Evolutionary conservation across 2,113 vertebrate genomes (phyloP).

Genomic region (Tachysurus vachellii): DNA sequence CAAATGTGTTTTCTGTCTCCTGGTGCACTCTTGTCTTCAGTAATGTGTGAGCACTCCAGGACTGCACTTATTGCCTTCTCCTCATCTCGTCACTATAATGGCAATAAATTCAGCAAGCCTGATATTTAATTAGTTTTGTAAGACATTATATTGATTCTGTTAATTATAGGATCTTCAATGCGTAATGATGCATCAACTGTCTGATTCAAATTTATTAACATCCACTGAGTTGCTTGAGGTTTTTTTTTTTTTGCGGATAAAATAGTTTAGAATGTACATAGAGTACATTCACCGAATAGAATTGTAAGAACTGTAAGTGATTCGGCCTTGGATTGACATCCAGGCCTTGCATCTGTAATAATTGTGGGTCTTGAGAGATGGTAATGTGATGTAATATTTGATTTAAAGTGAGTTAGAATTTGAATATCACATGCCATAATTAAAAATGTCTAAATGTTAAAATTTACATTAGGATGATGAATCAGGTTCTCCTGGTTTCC

Average conservation of each 20-base stretch:
- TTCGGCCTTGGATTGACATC: no score
- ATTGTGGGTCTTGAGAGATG: neutral
- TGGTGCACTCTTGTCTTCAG: neutral
- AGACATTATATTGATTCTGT: constrained; percentile 29
- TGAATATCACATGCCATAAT: neutral
- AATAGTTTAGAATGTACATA: neutral
- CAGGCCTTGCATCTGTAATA: neutral
- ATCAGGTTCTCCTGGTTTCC: neutral
- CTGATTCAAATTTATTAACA: constrained; percentile 10
- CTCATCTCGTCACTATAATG: constrained; percentile 6
- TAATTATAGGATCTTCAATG: constrained; percentile 19
- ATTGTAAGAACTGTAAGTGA: neutral
- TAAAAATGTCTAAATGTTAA: neutral
- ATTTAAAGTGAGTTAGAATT: neutral
- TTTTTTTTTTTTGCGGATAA: neutral
- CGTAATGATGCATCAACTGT: constrained; percentile 23
- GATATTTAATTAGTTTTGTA: constrained; percentile 30
- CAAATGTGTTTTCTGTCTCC: constrained; percentile 4
- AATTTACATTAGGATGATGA: neutral
- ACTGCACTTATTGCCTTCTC: constrained; percentile 15
- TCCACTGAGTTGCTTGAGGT: neutral
- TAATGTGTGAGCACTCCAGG: constrained; percentile 20
- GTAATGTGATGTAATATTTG: neutral
- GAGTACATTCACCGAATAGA: neutral
- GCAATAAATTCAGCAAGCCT: constrained; percentile 27